These are phyloP conservation scores for Malurus elegans DNA, from an alignment of 2,113 vertebrate species.

Conservation along the genomic window DNA sequence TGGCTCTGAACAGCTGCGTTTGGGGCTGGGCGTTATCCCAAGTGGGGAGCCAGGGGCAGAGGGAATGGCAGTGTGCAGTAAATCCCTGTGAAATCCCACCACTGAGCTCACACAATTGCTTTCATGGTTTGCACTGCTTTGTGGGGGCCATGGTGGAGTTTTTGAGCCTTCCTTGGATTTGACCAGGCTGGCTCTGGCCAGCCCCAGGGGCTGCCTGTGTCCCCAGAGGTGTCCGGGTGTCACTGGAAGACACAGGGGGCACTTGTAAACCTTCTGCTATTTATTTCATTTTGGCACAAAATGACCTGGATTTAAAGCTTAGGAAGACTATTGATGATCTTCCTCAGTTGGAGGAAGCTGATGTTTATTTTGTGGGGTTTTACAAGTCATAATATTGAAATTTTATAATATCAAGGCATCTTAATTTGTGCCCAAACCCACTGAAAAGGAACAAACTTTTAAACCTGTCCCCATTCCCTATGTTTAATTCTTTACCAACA, in stretches of 20 bases:
- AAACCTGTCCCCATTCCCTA: not conserved
- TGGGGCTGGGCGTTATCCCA: not conserved
- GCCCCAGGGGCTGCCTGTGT: not conserved
- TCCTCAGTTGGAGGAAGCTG: not conserved
- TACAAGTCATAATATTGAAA: not conserved
- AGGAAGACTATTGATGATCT: not conserved
- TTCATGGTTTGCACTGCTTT: not conserved
- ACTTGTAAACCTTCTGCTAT: not conserved
- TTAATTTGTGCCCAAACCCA: not conserved
- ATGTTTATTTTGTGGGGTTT: not conserved
- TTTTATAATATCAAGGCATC: not conserved
- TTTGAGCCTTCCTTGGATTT: not conserved
- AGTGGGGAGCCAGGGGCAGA: not conserved
- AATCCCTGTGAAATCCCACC: not conserved
- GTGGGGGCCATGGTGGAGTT: rapidly evolving
- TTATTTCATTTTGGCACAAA: not conserved
- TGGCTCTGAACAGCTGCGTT: not conserved
- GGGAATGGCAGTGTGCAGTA: not conserved
- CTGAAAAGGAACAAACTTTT: not conserved
- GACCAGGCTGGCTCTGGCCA: not conserved
- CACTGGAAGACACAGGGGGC: too few species aligned
- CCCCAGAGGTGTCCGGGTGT: rapidly evolving
- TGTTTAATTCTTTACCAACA: not conserved
- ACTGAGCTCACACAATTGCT: not conserved
- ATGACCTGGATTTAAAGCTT: not conserved